Percentiles rank a stretch among this genome's conserved stretches.
Evolutionary conservation across 2,113 vertebrate genomes (phyloP).

Genomic region (Leptosomus discolor): DNA sequence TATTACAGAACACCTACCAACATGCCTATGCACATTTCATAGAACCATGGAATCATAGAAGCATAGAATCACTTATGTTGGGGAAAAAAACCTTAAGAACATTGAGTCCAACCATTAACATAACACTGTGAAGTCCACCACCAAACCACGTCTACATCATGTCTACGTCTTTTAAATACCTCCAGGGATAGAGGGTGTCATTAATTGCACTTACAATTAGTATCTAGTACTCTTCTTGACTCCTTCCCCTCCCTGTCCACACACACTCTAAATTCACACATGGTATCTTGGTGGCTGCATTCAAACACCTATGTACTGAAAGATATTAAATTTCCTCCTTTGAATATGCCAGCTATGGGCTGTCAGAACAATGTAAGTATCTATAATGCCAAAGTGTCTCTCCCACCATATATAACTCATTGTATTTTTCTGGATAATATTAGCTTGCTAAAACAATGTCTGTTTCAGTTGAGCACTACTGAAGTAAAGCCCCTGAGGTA

Average conservation of each 20-base stretch:
- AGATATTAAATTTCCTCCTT: neutral
- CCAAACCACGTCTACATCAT: neutral
- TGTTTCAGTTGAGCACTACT: neutral
- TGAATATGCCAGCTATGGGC: neutral
- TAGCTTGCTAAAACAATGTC: neutral
- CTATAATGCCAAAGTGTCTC: neutral
- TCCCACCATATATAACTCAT: neutral
- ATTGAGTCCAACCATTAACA: neutral
- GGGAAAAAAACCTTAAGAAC: neutral
- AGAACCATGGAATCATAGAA: neutral
- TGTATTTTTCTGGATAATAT: neutral
- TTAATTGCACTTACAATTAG: neutral
- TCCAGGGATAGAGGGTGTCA: neutral
- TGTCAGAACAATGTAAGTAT: neutral
- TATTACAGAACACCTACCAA: neutral
- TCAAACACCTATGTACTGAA: neutral
- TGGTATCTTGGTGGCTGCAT: neutral
- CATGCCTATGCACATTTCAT: neutral
- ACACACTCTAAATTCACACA: neutral
- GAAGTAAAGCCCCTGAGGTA: neutral
- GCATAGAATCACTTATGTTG: neutral
- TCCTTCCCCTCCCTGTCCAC: neutral
- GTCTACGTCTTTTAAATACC: neutral
- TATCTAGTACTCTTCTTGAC: neutral
- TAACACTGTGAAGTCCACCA: neutral